These are phyloP conservation scores for Fregata magnificens DNA, from an alignment of 2,113 vertebrate species.

Conservation along the genomic window DNA sequence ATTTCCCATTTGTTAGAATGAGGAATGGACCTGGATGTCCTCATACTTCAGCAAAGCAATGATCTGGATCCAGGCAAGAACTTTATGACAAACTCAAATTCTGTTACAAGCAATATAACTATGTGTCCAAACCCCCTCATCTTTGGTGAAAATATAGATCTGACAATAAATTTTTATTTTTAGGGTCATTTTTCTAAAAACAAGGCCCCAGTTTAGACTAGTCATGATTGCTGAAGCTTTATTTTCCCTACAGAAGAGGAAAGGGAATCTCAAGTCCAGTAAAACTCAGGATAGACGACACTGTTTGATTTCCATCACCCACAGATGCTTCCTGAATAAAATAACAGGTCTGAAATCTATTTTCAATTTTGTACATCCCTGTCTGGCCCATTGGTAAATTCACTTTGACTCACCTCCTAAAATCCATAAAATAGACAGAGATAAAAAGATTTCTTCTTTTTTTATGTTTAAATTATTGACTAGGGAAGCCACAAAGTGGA, in stretches of 20 bases:
- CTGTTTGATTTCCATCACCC: neutral
- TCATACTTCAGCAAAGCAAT: neutral
- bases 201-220: neutral
- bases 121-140: neutral
- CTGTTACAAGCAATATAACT: neutral
- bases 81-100: neutral
- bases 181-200: neutral
- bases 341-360: constrained; percentile 1
- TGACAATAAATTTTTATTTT: neutral
- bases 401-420: neutral
- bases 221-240: neutral
- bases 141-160: neutral
- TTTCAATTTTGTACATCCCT: neutral
- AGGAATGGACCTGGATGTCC: neutral
- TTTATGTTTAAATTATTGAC: neutral
- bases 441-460: neutral
- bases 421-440: neutral
- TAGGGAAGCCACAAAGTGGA: neutral
- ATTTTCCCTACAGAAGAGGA: neutral
- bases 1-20: neutral
- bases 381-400: neutral
- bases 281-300: neutral
- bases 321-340: constrained; percentile 10
- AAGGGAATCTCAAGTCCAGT: neutral
- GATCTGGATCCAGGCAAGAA: neutral